Base-by-base conservation (phyloP, 2,113 vertebrate genomes). In the Ardeotis arabs region DNA sequence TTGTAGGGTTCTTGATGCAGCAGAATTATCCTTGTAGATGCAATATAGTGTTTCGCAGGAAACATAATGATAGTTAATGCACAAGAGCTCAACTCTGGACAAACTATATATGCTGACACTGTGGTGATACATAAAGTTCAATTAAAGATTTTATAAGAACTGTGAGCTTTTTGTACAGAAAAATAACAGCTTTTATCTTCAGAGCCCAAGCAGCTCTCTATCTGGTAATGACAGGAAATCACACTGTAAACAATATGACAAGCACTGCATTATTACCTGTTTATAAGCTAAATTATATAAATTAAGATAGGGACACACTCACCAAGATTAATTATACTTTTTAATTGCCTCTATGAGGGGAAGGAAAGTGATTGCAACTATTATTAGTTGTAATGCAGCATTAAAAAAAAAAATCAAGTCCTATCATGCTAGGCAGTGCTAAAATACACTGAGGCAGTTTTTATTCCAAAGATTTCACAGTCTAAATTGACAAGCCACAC, bases 311-410 rank as follows among this genome's bases (percentile, higher is more conserved):
- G 89, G 11, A 82, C 31, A 64, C 14, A 55, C 45, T 56, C 44
- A 14, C 31, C 53, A 84, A 44, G 21, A 91, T 56, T 69, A 84
- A 84, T 49, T 72, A 44, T 59, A 89, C 78, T 93, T 94, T 80
- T 10, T 55, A 80, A 95, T 58, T 84, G 50, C 31, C 53, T 88
- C 73, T 94, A 67, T 20, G 44, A 93, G 49, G 33, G 59, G 52
- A 90, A 82, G 62, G 45, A 64, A 95, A 90, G 37, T 63, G 64
- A 92, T 68, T 80, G 79, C 47, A 90, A 74, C n/a, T 87, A 90
- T 81, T 53, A 82, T 84, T 88, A 84, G 44, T 22, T 75, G 39
- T 27, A 87, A 56, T 66, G 39, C 24, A 89, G 68, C 16, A 56
- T 25, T 72, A 9, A 24, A 24, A 68, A 69, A 74, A 41, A 45